Percentiles rank a stretch among this genome's conserved stretches.
Conservation (phyloP, 2,888 invertebrate genomes). For the Melipona bicolor region DNA sequence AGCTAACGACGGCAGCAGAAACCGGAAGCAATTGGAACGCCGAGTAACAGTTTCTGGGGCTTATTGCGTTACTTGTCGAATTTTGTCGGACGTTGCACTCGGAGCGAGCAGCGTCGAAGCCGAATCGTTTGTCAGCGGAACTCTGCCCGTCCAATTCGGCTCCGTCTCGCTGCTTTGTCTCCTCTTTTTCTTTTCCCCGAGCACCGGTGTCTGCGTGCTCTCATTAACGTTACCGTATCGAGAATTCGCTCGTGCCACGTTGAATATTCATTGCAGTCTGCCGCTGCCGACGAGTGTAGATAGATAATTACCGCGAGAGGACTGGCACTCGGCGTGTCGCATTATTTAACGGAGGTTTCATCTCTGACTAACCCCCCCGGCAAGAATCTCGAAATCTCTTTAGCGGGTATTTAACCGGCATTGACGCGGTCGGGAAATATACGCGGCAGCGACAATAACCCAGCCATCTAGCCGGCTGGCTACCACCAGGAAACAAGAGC, state of each 20-base stretch:
- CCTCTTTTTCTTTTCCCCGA: background rate
- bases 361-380: conserved; percentile 20
- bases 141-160: conserved; percentile 24
- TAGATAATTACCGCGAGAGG: conserved; percentile 46
- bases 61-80: conserved; percentile 7
- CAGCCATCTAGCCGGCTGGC: background rate
- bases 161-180: conserved; percentile 19
- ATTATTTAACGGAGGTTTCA: conserved; percentile 35
- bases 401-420: conserved; percentile 47
- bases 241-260: conserved; percentile 24
- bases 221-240: conserved; percentile 49
- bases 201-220: conserved; percentile 18
- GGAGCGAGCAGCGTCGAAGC: conserved; percentile 5
- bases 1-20: conserved; percentile 4
- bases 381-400: conserved; percentile 38
- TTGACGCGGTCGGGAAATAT: conserved; percentile 46
- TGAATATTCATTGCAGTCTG: conserved; percentile 52
- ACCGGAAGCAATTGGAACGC: conserved; percentile 20
- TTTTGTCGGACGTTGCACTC: conserved; percentile 39
- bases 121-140: conserved; percentile 26
- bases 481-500: conserved; percentile 44
- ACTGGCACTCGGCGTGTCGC: background rate
- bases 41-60: background rate
- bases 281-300: conserved; percentile 35
- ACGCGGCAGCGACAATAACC: conserved; percentile 20